Conservation (phyloP, 2,888 invertebrate species). For the Gymnocheta viridis region DNA sequence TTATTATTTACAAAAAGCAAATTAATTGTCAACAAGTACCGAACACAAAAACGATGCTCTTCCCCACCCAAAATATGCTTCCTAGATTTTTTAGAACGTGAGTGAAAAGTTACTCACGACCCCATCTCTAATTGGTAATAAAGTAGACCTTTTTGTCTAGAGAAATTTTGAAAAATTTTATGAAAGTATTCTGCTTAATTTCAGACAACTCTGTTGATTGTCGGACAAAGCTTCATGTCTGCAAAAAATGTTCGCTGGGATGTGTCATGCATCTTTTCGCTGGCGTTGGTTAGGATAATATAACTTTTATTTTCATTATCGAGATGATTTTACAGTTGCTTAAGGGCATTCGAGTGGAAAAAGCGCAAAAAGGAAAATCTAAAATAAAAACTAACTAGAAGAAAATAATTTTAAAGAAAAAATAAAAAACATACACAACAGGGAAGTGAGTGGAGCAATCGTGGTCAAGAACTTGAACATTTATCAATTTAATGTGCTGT, state of each 20-base stretch:
- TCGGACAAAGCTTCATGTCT: too few relatives aligned
- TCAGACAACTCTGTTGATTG: too few relatives aligned
- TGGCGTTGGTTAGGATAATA: background rate
- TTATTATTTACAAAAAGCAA: too few relatives aligned
- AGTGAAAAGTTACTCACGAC: too few relatives aligned
- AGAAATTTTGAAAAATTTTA: too few relatives aligned
- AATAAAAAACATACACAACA: background rate
- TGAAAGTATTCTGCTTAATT: too few relatives aligned
- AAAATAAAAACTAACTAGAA: background rate
- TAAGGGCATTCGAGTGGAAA: background rate
- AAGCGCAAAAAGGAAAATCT: background rate
- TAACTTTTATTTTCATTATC: slow-evolving; percentile 11
- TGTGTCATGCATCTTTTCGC: background rate
- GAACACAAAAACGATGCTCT: too few relatives aligned
- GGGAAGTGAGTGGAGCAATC: background rate
- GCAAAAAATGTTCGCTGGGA: background rate
- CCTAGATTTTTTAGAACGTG: too few relatives aligned
- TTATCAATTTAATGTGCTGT: background rate
- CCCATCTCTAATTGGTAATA: too few relatives aligned
- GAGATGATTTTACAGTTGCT: background rate
- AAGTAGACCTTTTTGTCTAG: too few relatives aligned
- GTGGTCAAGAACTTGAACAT: background rate
- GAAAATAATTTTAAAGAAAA: background rate
- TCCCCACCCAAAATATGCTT: too few relatives aligned
- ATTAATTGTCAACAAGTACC: too few relatives aligned